Base-by-base conservation (phyloP, 1,140 invertebrate genomes). In the Augochlora pura region DNA sequence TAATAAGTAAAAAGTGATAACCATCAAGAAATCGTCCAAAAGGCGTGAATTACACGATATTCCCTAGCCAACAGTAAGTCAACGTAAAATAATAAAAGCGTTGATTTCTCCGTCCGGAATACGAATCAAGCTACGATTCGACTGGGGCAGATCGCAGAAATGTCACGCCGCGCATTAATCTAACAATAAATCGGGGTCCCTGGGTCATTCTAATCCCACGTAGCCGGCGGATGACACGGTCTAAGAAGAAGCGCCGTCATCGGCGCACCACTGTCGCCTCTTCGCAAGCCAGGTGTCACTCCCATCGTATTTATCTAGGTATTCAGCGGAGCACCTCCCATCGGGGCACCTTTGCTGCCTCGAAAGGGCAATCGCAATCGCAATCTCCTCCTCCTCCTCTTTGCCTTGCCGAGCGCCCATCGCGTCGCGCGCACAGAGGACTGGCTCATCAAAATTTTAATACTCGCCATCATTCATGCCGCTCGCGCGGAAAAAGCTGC, bases 181-280 rank as follows among this genome's bases (percentile, higher is more conserved):
- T 16, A 5, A 21, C 14, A 12, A 65, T 21, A 42, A 49, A 16
- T 18, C 21, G 7, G 38, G n/a, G n/a, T n/a, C 1, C 5, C 16
- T 2, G 73, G 52, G 62, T 81, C 75, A 52, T 71, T 65, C 27
- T 72, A 67, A 54, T 81, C 67, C 62, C 67, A 71, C 67, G 66
- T 7, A n/a, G 42, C 77, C 66, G 42, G 16, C 12, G 21, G 49
- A 77, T 81, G 25, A 59, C 46, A 77, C n/a, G 3, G 23, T 27
- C 39, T 67, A 7, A 62, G 32, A 16, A 18, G 66, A n/a, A n/a
- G 23, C 8, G 68, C n/a, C 10, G 4, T 18, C 5, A 2, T n/a
- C 16, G 39, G 16, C 4, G 21, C 38, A n/a, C 8, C 21, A 10
- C 64, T 54, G 38, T 69, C 4, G 25, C 8, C 23, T 18, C 23